Evolutionary conservation across 2,888 invertebrate species (phyloP), one percentile per base, ranked within the genome.

Genomic region (Trilocha varians): DNA sequence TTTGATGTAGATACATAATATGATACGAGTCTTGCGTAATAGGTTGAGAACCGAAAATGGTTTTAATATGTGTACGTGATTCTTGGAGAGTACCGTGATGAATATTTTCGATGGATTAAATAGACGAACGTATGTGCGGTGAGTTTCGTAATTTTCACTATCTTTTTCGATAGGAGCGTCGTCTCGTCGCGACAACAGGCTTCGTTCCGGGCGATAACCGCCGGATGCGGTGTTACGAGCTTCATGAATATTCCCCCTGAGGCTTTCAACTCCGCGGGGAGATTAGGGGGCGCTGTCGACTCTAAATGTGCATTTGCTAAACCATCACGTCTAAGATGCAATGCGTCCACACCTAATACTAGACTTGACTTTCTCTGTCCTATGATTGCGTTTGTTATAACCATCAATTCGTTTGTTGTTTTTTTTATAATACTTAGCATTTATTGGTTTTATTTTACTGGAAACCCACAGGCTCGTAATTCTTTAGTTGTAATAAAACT

Each of bases 161-260:
- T 42, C 34, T 42, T 38, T 41, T 44, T 40, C 35, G 51, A 46
- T 49, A 46, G 42, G 39, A 34, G 32, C 39, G 41, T 43, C 44
- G 47, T 46, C 47, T 42, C 45, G 49, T 6, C 45, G 50, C 47
- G 49, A 48, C 46, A 50, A 49, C 45, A 46, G 48, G 44, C 45
- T 44, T 39, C 52, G 68, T 67, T 65, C 59, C 64, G 62, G 55
- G 58, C 53, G 73, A 73, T 73, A 73, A 67, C 67, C 58, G 62
- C 53, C 65, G 65, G 65, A 65, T 61, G 69, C 48, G 52, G 58
- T 48, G 54, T 47, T 48, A 48, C 43, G 48, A 50, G 52, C 47
- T 50, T 66, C 71, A 70, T 70, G 70, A 71, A 71, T 69, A 69
- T 71, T 70, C 68, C 53, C 52, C 58, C 59, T 25, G 52, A 65